Conservation (phyloP, 92 coral and sea anemone genomes). For the Epizoanthus scotinus region DNA sequence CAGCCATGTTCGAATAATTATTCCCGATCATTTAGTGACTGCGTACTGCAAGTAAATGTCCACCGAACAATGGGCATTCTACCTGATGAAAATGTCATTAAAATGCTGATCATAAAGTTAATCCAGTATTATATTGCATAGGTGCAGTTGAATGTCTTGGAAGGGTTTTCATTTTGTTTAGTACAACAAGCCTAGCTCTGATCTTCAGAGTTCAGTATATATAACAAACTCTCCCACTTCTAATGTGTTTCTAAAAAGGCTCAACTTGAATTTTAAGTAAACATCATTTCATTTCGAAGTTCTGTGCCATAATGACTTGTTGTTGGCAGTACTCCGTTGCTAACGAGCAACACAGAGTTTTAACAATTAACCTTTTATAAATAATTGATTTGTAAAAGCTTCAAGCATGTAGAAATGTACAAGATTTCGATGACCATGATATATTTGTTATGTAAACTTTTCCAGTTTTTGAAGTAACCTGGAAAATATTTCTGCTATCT, state of each 20-base stretch:
- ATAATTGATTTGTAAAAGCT: constrained; percentile 45
- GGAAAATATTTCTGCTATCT: no score
- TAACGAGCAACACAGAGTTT: constrained; percentile 40
- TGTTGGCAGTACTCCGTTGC: constrained; percentile 69
- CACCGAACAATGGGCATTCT: no score
- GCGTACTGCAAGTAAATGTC: no score
- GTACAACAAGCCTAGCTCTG: not conserved
- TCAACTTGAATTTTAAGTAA: not conserved
- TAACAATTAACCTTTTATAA: constrained; percentile 10
- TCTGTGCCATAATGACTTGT: not conserved
- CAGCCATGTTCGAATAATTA: no score
- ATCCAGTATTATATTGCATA: no score
- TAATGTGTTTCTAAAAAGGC: not conserved
- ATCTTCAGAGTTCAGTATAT: not conserved
- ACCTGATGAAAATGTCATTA: no score
- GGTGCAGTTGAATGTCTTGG: no score
- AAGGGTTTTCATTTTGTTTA: not conserved
- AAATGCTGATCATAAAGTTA: no score
- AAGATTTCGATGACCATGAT: no score
- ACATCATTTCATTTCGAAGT: not conserved
- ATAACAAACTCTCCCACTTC: not conserved
- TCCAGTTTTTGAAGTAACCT: no score
- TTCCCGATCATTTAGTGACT: no score
- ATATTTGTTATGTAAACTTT: no score
- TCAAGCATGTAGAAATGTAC: not conserved